A percentile compares a stretch with the other conserved stretches of the same genome.
Evolutionary conservation across 2,113 vertebrate species (phyloP).

Genomic region (Pteropus alecto): DNA sequence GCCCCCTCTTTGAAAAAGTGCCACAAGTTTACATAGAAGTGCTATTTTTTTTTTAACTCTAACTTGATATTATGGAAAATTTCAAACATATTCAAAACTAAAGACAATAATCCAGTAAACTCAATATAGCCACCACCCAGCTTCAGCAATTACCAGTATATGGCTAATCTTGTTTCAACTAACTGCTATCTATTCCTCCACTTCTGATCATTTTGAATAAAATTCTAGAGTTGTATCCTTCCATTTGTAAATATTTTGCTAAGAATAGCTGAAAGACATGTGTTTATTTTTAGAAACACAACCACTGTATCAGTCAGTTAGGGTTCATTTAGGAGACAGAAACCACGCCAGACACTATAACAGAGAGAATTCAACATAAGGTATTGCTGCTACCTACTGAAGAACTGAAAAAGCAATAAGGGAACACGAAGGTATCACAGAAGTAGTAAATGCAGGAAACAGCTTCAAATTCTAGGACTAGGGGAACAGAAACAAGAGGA

Average conservation of each 20-base stretch:
- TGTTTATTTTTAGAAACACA: not conserved
- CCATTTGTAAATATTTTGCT: not conserved
- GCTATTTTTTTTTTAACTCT: not conserved
- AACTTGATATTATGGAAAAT: not conserved
- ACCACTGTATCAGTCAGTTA: not conserved
- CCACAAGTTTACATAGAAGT: not conserved
- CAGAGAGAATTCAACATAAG: not conserved
- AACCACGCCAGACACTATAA: not conserved
- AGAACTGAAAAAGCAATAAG: not conserved
- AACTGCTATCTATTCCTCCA: not conserved
- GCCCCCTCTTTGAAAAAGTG: not conserved
- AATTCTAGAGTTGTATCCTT: not conserved
- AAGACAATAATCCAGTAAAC: not conserved
- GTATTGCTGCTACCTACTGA: not conserved
- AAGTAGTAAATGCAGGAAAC: not conserved
- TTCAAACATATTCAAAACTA: slow-evolving; percentile 22
- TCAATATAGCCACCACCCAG: not conserved
- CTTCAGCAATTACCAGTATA: not conserved
- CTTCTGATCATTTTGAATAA: not conserved
- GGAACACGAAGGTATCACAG: not conserved
- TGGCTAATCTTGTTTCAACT: not conserved
- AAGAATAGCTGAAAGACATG: not conserved
- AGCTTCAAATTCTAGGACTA: not conserved
- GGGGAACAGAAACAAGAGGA: not conserved
- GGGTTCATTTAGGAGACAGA: not conserved